Conservation (phyloP, 1,140 invertebrate genomes). For the Chironomus striatipennis region DNA sequence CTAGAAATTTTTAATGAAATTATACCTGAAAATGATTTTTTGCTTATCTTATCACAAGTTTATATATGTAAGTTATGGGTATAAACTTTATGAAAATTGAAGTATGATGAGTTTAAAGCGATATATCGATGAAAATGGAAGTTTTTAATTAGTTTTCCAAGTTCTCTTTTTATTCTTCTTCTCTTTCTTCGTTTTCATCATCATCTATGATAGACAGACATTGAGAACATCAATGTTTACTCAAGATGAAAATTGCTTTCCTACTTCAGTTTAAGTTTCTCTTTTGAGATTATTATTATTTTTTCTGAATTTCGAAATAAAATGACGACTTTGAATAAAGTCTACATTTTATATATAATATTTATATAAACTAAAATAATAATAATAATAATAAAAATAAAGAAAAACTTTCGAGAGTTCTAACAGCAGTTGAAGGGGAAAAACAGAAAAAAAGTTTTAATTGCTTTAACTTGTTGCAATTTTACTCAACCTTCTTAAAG, state of each 20-base stretch:
- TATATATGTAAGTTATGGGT: not conserved
- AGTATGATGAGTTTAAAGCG: constrained; percentile 13
- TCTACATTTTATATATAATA: too few species aligned
- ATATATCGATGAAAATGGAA: not conserved
- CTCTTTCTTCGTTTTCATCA: not conserved
- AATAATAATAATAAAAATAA: not conserved
- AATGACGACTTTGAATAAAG: too few species aligned
- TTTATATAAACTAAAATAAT: too few species aligned
- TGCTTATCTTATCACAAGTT: not conserved
- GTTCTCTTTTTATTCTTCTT: not conserved
- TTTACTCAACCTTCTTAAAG: not conserved
- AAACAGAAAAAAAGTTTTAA: constrained; percentile 20
- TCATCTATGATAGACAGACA: too few species aligned
- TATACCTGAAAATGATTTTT: not conserved
- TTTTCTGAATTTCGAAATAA: too few species aligned
- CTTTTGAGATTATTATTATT: too few species aligned
- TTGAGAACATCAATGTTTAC: not conserved
- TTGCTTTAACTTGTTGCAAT: constrained; percentile 23
- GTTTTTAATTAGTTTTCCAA: not conserved
- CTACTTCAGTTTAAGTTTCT: not conserved
- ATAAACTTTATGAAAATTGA: not conserved
- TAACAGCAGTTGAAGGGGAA: not conserved
- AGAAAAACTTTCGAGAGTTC: not conserved
- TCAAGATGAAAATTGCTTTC: not conserved
- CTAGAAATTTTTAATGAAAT: not conserved